Percentiles rank a stretch among this genome's conserved stretches.
phyloP scores from a whole-genome alignment of 2,113 vertebrate species.

The Pelecanoides urinatrix region DNA sequence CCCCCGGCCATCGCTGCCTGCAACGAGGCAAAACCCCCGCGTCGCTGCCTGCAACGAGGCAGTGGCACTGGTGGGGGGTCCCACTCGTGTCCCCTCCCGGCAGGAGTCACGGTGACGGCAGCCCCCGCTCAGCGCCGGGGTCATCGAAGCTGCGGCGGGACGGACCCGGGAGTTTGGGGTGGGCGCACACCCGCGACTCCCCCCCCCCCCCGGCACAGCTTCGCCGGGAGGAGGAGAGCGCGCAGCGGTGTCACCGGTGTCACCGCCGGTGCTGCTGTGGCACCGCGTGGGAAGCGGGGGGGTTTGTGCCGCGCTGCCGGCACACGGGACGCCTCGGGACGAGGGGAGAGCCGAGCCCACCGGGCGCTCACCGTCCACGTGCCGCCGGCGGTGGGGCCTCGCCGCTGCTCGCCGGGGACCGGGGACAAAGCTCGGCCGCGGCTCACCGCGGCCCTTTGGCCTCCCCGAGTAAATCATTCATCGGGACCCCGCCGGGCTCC shows the following conservation, averaged over 20 bases:
- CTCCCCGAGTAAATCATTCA: neutral
- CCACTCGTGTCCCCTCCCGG: neutral
- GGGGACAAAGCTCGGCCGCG: neutral
- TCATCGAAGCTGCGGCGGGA: rapidly evolving
- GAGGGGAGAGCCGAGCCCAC: neutral
- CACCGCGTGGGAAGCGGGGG: neutral
- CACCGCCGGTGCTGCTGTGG: neutral
- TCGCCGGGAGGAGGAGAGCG: neutral
- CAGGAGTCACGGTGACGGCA: neutral
- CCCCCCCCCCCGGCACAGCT: neutral
- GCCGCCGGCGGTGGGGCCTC: neutral
- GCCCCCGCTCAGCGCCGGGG: neutral
- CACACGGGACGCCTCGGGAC: neutral
- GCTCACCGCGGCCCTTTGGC: neutral
- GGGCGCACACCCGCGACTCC: neutral
- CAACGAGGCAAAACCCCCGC: too few relatives aligned
- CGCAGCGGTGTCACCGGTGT: neutral
- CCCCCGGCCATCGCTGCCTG: neutral
- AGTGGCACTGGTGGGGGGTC: neutral
- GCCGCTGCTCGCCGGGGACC: neutral
- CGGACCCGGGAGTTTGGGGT: neutral
- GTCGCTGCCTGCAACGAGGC: too few relatives aligned
- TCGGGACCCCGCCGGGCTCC: neutral
- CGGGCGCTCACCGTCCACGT: neutral
- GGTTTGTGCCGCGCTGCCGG: neutral